Evolutionary conservation across 1,140 invertebrate genomes (phyloP).

Genomic region (Drosophila pachea): DNA sequence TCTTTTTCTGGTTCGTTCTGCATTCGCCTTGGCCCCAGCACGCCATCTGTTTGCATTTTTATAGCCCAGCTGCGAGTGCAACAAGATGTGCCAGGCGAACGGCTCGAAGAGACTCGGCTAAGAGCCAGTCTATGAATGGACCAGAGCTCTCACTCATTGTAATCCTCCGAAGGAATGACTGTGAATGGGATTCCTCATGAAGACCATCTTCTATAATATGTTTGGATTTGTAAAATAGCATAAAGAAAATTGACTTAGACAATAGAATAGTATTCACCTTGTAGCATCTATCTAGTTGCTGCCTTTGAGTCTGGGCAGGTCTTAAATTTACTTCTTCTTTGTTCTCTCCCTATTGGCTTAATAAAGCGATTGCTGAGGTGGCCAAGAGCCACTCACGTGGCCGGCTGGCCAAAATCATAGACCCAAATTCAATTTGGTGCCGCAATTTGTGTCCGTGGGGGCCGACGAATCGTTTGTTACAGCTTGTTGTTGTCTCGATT

Average conservation of each 20-base stretch:
- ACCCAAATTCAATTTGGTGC: constrained; percentile 38
- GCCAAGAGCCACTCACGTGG: neutral
- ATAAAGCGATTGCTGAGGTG: neutral
- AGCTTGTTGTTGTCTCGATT: constrained; percentile 2
- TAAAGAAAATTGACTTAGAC: too few species aligned
- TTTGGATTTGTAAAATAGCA: too few species aligned
- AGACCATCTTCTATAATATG: too few species aligned
- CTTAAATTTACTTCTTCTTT: too few species aligned
- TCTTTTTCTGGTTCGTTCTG: constrained; percentile 15
- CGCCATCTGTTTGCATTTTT: constrained; percentile 11
- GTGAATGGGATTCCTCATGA: too few species aligned
- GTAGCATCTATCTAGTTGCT: too few species aligned
- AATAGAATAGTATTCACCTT: too few species aligned
- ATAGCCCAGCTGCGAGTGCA: constrained; percentile 8
- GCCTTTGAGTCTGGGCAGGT: too few species aligned
- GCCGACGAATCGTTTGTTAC: constrained; percentile 25
- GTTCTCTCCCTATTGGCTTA: too few species aligned
- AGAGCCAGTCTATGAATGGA: neutral
- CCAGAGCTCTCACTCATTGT: neutral
- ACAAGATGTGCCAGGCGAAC: neutral
- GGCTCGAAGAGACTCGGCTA: neutral
- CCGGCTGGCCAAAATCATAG: constrained; percentile 22
- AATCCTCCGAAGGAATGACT: too few species aligned
- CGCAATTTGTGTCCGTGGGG: constrained; percentile 30
- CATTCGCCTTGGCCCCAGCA: neutral